These are phyloP conservation scores for Furcula furcula DNA, from an alignment of 2,888 invertebrate genomes.

Conservation along the genomic window DNA sequence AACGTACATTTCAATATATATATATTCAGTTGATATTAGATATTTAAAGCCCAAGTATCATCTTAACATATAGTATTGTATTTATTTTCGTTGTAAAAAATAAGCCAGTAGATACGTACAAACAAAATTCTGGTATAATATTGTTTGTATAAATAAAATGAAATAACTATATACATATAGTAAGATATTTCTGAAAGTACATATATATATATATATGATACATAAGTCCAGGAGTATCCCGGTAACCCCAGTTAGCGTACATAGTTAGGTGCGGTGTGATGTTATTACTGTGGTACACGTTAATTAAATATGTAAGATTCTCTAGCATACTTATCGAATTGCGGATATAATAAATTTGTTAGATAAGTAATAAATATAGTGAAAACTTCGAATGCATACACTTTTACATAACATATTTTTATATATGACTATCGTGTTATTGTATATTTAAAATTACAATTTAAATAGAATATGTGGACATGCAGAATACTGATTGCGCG, in stretches of 20 bases:
- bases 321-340: constrained; percentile 12
- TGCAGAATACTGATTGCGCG: constrained; percentile 56
- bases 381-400: constrained; percentile 13
- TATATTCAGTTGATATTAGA: too few species aligned
- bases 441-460: constrained; percentile 19
- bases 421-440: constrained; percentile 18
- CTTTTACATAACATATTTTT: constrained; percentile 18
- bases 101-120: too few species aligned
- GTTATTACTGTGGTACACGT: constrained; percentile 13
- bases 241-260: constrained; percentile 19
- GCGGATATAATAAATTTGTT: constrained; percentile 20
- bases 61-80: too few species aligned
- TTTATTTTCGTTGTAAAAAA: too few species aligned
- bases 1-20: too few species aligned
- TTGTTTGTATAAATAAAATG: too few species aligned
- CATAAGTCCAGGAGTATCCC: constrained; percentile 8
- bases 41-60: too few species aligned
- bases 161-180: too few species aligned
- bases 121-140: too few species aligned
- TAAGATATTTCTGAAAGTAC: too few species aligned
- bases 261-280: constrained; percentile 20
- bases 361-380: constrained; percentile 9
- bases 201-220: too few species aligned
- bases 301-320: constrained; percentile 18
- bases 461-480: constrained; percentile 51